Base-by-base conservation (phyloP, 2,797 vertebrate genomes). In the Sebastes baramenuke region DNA sequence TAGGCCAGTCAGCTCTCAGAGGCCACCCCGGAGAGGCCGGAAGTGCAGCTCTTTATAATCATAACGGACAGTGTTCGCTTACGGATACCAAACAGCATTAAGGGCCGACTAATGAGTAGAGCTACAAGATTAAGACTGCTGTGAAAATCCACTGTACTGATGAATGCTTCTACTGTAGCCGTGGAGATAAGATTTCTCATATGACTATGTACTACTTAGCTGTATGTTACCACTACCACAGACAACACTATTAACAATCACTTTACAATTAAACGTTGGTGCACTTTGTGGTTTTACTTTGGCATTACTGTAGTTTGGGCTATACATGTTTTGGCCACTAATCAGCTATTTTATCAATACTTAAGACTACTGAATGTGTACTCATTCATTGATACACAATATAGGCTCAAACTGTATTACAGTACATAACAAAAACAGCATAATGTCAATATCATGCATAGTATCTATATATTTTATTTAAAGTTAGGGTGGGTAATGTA, bases 1-100 rank as follows among this genome's bases (percentile, higher is more conserved):
- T 91, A 71, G 89, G 73, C 84, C 79, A 90, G 87, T 91, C 87
- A 85, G 85, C 75, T 49, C 76, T 68, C 20, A 20, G 77, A 10
- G 85, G 86, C 89, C 90, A 91, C 89, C 92, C 91, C 9, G 9
- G 86, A 90, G 87, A 79, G n/a, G 77, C 82, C 75, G 88, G 91
- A 93, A 90, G 91, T 85, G 61, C 54, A 64, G 75, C 77, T 86
- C 87, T 84, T 85, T 80, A 55, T 92, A 92, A 94, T 93, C 74
- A 87, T 81, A 94, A 92, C 74, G 27, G 90, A 89, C 92, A 85
- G 80, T 78, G 78, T 90, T 85, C 56, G 38, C 85, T 86, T 81
- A 89, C 56, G 22, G 87, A 92, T 78, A 83, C 77, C 70, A 79
- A 91, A 87, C 83, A 80, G 82, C 77, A 59, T 88, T 88, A 87